Evolutionary conservation across 64 coral and sea anemone species (phyloP).

Genomic region (Dendronephthya gigantea): DNA sequence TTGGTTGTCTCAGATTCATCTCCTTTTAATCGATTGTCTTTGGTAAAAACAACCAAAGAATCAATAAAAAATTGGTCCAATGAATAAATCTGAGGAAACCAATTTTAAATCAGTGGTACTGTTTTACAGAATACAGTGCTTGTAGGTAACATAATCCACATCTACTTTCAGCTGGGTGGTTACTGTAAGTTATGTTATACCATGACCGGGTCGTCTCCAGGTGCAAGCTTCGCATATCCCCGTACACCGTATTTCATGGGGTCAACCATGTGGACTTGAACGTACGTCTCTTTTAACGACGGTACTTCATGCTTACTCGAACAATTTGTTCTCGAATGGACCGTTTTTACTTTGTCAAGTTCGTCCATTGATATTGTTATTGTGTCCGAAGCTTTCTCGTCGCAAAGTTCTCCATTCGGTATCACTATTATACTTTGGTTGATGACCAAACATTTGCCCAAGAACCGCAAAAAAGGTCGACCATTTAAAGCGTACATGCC

Average conservation of each 20-base stretch:
- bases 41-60: too few relatives aligned
- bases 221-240: background rate
- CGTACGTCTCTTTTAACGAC: background rate
- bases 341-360: background rate
- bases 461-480: background rate
- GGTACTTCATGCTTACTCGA: background rate
- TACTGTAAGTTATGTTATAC: background rate
- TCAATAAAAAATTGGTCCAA: too few relatives aligned
- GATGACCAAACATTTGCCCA: background rate
- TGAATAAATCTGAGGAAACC: too few relatives aligned
- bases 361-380: background rate
- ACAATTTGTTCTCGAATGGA: background rate
- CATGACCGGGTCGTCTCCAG: background rate
- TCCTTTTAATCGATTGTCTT: too few relatives aligned
- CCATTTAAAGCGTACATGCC: constrained; percentile 7
- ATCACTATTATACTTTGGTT: background rate
- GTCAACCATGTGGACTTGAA: background rate
- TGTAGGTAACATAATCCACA: too few relatives aligned
- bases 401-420: background rate
- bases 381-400: background rate
- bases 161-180: too few relatives aligned
- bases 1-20: too few relatives aligned
- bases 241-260: background rate
- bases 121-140: too few relatives aligned
- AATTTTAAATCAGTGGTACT: too few relatives aligned